Conservation (phyloP, 2,113 vertebrate genomes). For the Setophaga kirtlandii region DNA sequence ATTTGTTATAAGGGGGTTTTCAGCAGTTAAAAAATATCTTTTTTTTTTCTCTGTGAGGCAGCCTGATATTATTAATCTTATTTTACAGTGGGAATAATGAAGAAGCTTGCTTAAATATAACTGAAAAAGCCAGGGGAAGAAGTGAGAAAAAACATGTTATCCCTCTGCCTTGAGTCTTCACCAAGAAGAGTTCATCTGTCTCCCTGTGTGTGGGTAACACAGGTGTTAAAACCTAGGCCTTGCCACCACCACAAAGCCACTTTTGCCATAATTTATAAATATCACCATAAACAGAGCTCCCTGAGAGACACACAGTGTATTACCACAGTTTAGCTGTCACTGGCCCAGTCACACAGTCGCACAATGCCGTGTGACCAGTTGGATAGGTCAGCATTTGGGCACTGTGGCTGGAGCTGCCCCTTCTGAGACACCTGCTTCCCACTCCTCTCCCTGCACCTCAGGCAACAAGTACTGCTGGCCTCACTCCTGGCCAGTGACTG, state of each 20-base stretch:
- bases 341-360: neutral
- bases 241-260: accelerated
- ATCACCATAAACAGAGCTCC: neutral
- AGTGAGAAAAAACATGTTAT: neutral
- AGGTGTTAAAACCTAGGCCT: neutral
- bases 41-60: neutral
- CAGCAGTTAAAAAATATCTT: neutral
- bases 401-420: neutral
- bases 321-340: neutral
- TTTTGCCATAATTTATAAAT: neutral
- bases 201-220: neutral
- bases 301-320: neutral
- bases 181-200: neutral
- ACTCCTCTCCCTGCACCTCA: neutral
- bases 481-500: neutral
- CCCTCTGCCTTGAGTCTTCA: neutral
- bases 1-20: neutral
- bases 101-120: neutral
- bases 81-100: neutral
- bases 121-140: neutral
- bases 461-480: neutral
- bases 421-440: accelerated
- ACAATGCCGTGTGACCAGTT: accelerated
- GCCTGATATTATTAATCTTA: neutral
- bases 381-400: neutral